A percentile compares a stretch with the other conserved stretches of the same genome.
Evolutionary conservation across 2,888 invertebrate genomes (phyloP).

Genomic region (Ormia ochracea): DNA sequence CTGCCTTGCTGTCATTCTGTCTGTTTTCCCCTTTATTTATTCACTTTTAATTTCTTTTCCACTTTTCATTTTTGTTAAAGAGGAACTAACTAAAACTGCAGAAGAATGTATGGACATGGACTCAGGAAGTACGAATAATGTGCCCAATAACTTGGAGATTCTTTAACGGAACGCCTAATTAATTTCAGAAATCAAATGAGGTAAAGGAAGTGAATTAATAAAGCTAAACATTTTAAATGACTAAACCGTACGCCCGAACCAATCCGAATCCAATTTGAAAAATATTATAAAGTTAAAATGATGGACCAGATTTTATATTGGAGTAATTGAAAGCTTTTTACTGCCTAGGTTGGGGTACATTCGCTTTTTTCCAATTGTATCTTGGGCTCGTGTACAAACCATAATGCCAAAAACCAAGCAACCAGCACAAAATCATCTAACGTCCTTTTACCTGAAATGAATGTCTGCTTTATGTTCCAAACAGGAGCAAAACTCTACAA

Average conservation of each 20-base stretch:
- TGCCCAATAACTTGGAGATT: not conserved
- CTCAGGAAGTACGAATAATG: not conserved
- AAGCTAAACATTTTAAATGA: not conserved
- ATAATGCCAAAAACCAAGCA: not conserved
- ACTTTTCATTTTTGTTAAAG: constrained; percentile 24
- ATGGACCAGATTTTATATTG: too few relatives aligned
- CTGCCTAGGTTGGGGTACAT: too few relatives aligned
- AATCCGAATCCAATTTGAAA: too few relatives aligned
- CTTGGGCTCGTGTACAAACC: too few relatives aligned
- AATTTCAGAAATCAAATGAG: not conserved
- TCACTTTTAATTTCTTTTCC: not conserved
- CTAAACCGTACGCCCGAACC: too few relatives aligned
- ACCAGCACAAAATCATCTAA: constrained; percentile 22
- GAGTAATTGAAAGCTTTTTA: too few relatives aligned
- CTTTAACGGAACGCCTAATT: not conserved
- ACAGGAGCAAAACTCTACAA: constrained; percentile 3
- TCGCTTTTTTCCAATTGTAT: too few relatives aligned
- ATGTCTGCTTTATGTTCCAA: constrained; percentile 31
- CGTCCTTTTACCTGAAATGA: constrained; percentile 31
- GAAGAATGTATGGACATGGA: not conserved
- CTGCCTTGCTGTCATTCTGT: not conserved
- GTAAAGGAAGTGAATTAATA: not conserved
- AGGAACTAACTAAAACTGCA: constrained; percentile 7
- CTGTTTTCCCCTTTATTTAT: not conserved
- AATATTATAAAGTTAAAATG: too few relatives aligned